phyloP scores from a whole-genome alignment of 2,888 invertebrate species.

The Macrosiphum euphorbiae region DNA sequence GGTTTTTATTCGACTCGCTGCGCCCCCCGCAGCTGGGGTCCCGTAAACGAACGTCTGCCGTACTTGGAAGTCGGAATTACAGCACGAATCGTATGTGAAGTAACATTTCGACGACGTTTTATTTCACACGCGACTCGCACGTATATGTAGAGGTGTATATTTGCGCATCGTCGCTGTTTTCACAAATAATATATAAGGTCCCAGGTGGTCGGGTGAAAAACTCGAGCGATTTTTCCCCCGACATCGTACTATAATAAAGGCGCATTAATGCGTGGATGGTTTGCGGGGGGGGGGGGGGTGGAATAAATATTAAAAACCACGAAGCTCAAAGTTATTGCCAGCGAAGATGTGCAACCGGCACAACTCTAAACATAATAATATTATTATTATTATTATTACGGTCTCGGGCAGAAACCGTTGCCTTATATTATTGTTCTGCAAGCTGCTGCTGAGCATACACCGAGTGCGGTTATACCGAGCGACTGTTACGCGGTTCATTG shows the following conservation, averaged over 20 bases:
- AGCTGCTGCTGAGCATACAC: slow-evolving; percentile 3
- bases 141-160: background rate
- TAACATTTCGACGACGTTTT: background rate
- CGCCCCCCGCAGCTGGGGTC: background rate
- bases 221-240: background rate
- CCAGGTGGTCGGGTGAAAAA: background rate
- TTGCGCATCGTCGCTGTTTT: background rate
- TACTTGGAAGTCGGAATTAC: too few relatives aligned
- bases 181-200: background rate
- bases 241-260: background rate
- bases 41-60: background rate
- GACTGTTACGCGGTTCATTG: background rate
- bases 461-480: background rate
- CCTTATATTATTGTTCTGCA: slow-evolving; percentile 2
- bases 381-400: background rate
- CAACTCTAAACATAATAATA: background rate
- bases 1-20: background rate
- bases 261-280: background rate
- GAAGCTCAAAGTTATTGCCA: background rate
- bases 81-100: background rate
- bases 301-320: background rate
- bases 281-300: background rate
- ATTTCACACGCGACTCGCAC: background rate
- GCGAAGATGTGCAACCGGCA: background rate
- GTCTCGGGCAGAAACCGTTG: background rate